Base-by-base conservation (phyloP, 1,140 invertebrate genomes). In the Drosophila albomicans region DNA sequence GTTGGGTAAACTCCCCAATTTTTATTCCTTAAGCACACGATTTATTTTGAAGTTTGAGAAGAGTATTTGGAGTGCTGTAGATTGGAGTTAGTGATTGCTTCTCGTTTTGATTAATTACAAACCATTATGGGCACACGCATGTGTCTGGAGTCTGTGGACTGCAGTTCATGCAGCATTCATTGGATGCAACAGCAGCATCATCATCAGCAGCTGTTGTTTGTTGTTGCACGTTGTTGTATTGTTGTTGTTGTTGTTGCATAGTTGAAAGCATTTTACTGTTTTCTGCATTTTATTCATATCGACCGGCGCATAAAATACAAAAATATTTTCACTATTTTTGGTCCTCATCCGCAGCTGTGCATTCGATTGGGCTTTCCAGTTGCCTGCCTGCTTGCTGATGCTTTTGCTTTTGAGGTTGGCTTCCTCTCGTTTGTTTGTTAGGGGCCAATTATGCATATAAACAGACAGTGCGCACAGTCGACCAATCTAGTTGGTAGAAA, bases 251-350 rank as follows among this genome's bases (percentile, higher is more conserved):
- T 1, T 46, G 56, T 38, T 70, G 71, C 45, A 63, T 59, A 82
- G 70, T 64, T 82, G 80, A 84, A 82, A 84, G 73, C 81, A 82
- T 84, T 84, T 84, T 72, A 68, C 84, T 87, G 85, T 80, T 84
- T 79, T 81, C 67, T 71, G 73, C 74, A 78, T 82, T 86, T 88
- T 75, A 79, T 77, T 73, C 84, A 61, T 67, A 88, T 86, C 84
- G 77, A 82, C 68, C 56, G 54, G 30, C 16, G 72, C 82, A 86
- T 71, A 67, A 72, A 78, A 74, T 77, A 75, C 66, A 74, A 66
- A 80, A 80, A 88, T 84, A 84, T 80, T 80, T 88, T 45, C 72
- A 80, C 82, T 87, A 88, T 88, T 88, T 87, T 87, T 82, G 82
- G 79, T 67, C 69, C 35, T 74, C 66, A 45, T 56, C 38, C 66